Evolutionary conservation across 2,888 invertebrate species (phyloP).

Genomic region (Drosophila flavopinicola): DNA sequence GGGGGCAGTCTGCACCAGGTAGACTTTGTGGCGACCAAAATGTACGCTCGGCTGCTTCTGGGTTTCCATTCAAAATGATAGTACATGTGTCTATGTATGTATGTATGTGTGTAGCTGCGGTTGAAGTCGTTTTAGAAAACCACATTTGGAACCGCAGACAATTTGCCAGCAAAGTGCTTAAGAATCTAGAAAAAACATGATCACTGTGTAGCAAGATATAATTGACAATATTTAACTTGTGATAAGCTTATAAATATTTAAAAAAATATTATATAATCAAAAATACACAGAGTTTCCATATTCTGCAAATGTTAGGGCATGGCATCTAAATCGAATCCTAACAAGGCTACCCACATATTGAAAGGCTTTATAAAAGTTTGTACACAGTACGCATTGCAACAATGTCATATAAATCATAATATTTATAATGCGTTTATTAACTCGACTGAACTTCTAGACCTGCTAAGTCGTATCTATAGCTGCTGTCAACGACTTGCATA

Average conservation of each 20-base stretch:
- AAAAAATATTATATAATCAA: no score
- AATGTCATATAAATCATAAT: slow-evolving; percentile 2
- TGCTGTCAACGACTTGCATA: slow-evolving; percentile 37
- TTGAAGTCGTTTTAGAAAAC: slow-evolving; percentile 21
- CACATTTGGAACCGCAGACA: slow-evolving; percentile 31
- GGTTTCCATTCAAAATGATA: slow-evolving; percentile 10
- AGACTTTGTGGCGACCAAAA: slow-evolving; percentile 60
- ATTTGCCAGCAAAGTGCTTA: slow-evolving; percentile 15
- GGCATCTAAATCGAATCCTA: no score
- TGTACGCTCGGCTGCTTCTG: slow-evolving; percentile 8
- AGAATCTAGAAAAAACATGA: no score
- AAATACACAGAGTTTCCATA: no score
- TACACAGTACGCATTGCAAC: not conserved
- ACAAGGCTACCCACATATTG: no score
- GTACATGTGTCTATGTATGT: slow-evolving; percentile 7
- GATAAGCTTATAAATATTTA: no score
- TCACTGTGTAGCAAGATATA: no score
- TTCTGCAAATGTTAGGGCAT: no score
- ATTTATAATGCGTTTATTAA: slow-evolving; percentile 12
- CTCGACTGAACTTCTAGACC: slow-evolving; percentile 4
- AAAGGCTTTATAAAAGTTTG: not conserved
- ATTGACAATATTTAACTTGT: no score
- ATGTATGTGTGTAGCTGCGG: slow-evolving; percentile 7
- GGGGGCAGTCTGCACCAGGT: slow-evolving; percentile 21
- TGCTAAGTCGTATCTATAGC: not conserved